A percentile compares a stretch with the other conserved stretches of the same genome.
Conservation (phyloP, 2,888 invertebrate species). For the Seira sanloemensis region DNA sequence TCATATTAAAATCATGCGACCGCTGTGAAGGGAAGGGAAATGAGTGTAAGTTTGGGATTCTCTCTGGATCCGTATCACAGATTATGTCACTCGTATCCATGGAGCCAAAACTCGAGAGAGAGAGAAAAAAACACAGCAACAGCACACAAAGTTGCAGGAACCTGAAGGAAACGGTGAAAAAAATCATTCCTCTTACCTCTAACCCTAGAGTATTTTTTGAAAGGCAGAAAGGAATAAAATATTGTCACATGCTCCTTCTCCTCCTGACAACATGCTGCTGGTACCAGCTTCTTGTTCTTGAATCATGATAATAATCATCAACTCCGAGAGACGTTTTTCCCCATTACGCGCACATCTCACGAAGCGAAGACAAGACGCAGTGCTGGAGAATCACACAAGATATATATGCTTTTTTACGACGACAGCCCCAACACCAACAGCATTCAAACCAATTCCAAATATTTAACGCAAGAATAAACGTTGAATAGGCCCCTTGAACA, state of each 20-base stretch:
- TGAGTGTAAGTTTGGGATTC: no score
- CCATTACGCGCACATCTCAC: slow-evolving; percentile 46
- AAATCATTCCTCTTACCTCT: no score
- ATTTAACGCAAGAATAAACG: background rate
- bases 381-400: background rate
- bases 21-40: background rate
- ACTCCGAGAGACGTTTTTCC: slow-evolving; percentile 60
- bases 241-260: slow-evolving; percentile 50
- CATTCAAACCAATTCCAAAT: background rate
- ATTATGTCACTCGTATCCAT: slow-evolving; percentile 42
- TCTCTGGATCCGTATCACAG: slow-evolving; percentile 53
- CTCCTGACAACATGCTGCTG: slow-evolving; percentile 63
- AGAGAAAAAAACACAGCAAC: slow-evolving; percentile 42
- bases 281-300: slow-evolving; percentile 61
- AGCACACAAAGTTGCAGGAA: slow-evolving; percentile 46
- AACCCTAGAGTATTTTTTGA: background rate
- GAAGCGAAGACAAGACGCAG: slow-evolving; percentile 54
- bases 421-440: slow-evolving; percentile 28
- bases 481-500: background rate
- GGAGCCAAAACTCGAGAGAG: no score
- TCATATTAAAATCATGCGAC: slow-evolving; percentile 9
- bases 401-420: slow-evolving; percentile 36
- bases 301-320: slow-evolving; percentile 64
- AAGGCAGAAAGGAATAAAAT: slow-evolving; percentile 24
- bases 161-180: background rate